phyloP scores from a whole-genome alignment of 2,113 vertebrate genomes.

The Bambusicola thoracicus region DNA sequence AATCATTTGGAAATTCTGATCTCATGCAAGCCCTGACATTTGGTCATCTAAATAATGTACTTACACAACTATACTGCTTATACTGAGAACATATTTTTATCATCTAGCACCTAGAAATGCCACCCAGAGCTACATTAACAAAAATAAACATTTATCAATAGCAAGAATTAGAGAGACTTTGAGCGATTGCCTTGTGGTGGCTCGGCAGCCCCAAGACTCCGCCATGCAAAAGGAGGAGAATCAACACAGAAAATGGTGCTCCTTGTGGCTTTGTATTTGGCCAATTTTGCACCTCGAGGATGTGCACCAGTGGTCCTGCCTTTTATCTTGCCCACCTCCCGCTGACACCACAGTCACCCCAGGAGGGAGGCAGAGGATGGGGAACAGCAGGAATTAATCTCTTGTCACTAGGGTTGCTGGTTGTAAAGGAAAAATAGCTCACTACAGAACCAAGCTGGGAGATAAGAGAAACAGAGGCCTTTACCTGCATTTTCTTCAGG shows the following conservation, averaged over 20 bases:
- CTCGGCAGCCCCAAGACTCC: neutral
- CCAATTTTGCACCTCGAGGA: neutral
- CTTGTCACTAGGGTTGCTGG: neutral
- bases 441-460: neutral
- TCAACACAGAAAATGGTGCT: neutral
- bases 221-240: neutral
- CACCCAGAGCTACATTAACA: neutral
- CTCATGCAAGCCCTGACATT: neutral
- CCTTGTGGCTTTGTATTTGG: neutral
- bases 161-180: neutral
- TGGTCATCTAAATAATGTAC: neutral
- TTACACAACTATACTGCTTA: neutral
- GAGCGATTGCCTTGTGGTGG: neutral
- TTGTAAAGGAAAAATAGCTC: neutral
- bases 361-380: neutral
- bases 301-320: neutral
- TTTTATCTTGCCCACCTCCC: neutral
- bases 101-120: neutral
- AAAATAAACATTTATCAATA: neutral
- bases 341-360: neutral
- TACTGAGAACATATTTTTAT: neutral
- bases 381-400: neutral
- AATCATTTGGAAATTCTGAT: neutral
- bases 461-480: neutral
- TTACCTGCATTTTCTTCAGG: neutral